Evolutionary conservation across 2,113 vertebrate species (phyloP), one percentile per base, ranked within the genome.

Genomic region (Sisor rabdophorus): DNA sequence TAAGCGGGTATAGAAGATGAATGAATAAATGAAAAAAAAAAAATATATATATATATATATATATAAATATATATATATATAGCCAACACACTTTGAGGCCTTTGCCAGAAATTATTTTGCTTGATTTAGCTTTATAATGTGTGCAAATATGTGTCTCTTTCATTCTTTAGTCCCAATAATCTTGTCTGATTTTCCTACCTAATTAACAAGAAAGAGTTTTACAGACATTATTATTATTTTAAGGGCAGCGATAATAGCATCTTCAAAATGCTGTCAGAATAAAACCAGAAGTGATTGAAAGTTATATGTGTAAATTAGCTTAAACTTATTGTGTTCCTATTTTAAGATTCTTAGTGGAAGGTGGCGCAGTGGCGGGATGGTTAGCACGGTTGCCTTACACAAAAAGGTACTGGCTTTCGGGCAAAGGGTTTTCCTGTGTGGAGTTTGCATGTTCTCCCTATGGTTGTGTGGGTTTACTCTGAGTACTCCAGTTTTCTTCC

Each of bases 181-280:
- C 73, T 71, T 69, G 28, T 24, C 54, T 81, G 77, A 86, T 88
- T 83, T 86, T 84, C 85, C 58, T n/a, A 60, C 54, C 81, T 75
- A 82, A 82, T 83, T 84, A 89, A 89, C 83, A 89, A 89, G 77
- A 80, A 32, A 61, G 24, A 65, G 75, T 64, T 86, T 84, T 77
- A 84, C 69, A 80, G 71, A 72, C 75, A 68, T 71, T 48, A 75
- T 68, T 36, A 73, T 68, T 28, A 80, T 72, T 71, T 80, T 82
- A 78, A 68, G 60, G 80, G 20, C 71, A 71, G 56, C 60, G 32
- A 36, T 2, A 36, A 3, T 36, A 36, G 6, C 2, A 36, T 36
- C 6, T 36, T 36, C 2, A 36, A 6, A 36, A 36, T 6, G 19
- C 7, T 69, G 47, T 48, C 44, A 28, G 22, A 2, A 47, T 68